Base-by-base conservation (phyloP, 2,888 invertebrate species). In the Blomia tropicalis region DNA sequence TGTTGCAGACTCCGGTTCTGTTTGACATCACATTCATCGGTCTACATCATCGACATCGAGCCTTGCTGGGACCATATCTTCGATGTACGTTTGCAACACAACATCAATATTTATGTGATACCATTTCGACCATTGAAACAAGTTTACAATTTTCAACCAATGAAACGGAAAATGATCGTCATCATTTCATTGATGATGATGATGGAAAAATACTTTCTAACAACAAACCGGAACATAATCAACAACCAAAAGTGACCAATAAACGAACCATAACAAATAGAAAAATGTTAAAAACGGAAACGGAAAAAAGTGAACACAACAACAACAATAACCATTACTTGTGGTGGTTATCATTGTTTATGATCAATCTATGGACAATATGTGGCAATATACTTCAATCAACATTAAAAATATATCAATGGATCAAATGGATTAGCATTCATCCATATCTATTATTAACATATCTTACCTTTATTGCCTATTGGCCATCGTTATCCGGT, bases 401-500 rank as follows among this genome's bases (percentile, higher is more conserved):
- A 7, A 36, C 36, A 7, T 7, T 36, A 11, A 11, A 7, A 36
- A 36, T 11, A 17, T 17, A 17, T 11, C 7, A 11, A 11, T 7
- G 36, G 7, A 7, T 7, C 7, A 17, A 11, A 17, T 36, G 36
- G 36, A 7, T 17, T 11, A 36, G 36, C 17, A 56, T 23, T 23
- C 41, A 23, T 58, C 56, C 58, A 56, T 62, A 58, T 41, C 32
- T 62, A 25, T 44, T 62, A 29, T 11, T 62, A 27, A 41, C 23
- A 41, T 19, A 47, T 36, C 41, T 56, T 5, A 51, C 22, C 44
- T 43, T 25, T 63, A n/a, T 32, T 4, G 41, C 54, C 27, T 63
- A 51, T 43, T 59, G 59, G 59, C 64, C 64, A 23, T 62, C 59
- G 41, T 30, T 64, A 54, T 59, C 30, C 25, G 60, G 92, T 77